These are phyloP conservation scores for Ctena decussata DNA, from an alignment of 2,888 invertebrate species.

Conservation along the genomic window DNA sequence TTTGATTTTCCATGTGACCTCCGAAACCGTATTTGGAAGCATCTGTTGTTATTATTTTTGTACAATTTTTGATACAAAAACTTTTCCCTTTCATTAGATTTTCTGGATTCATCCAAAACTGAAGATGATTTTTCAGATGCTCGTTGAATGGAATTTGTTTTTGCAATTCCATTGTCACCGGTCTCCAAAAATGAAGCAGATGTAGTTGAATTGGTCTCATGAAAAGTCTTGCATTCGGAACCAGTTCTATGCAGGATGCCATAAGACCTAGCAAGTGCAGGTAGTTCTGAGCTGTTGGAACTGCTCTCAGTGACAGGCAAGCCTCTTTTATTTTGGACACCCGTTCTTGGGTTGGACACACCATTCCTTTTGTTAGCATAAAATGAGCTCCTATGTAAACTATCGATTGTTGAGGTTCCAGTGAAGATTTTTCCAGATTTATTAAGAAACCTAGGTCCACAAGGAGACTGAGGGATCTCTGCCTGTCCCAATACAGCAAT, in stretches of 20 bases:
- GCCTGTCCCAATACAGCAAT: conserved; percentile 22
- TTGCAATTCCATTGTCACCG: neutral
- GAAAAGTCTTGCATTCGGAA: conserved; percentile 35
- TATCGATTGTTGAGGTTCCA: neutral
- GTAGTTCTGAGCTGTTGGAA: conserved; percentile 10
- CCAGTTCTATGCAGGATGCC: conserved; percentile 34
- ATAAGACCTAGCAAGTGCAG: conserved; percentile 31
- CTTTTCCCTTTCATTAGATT: conserved; percentile 27
- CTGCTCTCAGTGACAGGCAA: neutral
- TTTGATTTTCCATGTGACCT: conserved; percentile 26
- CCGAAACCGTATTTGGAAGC: conserved; percentile 39
- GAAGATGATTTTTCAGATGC: conserved; percentile 13
- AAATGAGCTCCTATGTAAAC: conserved; percentile 29
- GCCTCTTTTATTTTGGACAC: neutral
- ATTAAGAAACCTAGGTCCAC: conserved; percentile 49
- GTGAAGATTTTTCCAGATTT: conserved; percentile 27
- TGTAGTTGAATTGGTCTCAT: neutral
- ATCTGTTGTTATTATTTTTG: conserved; percentile 36
- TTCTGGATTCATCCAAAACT: conserved; percentile 3
- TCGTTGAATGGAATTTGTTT: conserved; percentile 15
- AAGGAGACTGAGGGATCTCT: conserved; percentile 26
- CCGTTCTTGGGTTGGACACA: conserved; percentile 10
- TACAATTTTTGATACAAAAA: neutral
- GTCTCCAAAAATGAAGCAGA: conserved; percentile 29
- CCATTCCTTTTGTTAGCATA: neutral